Evolutionary conservation across 1,140 invertebrate species (phyloP).

Genomic region (Ruditapes philippinarum): DNA sequence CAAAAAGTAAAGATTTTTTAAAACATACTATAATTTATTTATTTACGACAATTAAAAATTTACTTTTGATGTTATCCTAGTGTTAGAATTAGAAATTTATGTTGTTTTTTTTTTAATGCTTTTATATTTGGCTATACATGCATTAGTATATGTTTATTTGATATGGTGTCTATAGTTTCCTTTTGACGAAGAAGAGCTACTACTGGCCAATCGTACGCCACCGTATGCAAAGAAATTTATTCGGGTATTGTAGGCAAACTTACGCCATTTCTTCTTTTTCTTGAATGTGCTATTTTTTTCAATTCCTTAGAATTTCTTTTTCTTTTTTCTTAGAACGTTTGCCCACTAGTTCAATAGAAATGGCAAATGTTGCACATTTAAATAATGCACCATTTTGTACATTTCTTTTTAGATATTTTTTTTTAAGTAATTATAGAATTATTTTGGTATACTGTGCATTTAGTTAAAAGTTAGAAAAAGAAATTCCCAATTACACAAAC

Average conservation of each 20-base stretch:
- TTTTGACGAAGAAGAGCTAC: constrained; percentile 85
- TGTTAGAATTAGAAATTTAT: constrained; percentile 8
- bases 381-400: background rate
- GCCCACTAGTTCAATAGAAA: background rate
- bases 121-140: background rate
- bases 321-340: constrained; percentile 40
- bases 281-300: background rate
- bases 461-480: no score
- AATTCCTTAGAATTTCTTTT: constrained; percentile 56
- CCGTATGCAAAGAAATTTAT: constrained; percentile 84
- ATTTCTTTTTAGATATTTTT: background rate
- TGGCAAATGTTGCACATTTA: background rate
- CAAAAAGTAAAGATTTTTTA: no score
- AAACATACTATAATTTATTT: no score
- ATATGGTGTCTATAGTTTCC: constrained; percentile 80
- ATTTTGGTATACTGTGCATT: no score
- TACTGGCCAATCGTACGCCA: constrained; percentile 86
- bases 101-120: constrained; percentile 16
- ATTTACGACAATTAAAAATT: no score
- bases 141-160: constrained; percentile 63
- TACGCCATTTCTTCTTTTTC: constrained; percentile 2
- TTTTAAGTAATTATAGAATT: no score
- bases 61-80: constrained; percentile 15
- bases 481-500: no score
- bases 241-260: constrained; percentile 69